A percentile compares a stretch with the other conserved stretches of the same genome.
phyloP scores from a whole-genome alignment of 2,888 invertebrate species.

The Podabrus alpinus region DNA sequence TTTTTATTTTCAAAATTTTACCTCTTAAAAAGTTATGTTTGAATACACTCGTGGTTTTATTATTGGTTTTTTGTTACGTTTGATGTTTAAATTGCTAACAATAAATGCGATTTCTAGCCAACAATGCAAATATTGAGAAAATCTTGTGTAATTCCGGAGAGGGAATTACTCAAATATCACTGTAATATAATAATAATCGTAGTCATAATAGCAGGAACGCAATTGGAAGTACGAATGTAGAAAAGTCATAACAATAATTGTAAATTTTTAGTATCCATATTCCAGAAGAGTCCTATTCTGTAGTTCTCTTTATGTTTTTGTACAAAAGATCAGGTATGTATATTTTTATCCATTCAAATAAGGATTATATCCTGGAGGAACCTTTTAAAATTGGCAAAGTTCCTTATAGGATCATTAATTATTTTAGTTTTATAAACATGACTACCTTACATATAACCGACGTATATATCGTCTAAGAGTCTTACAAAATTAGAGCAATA shows the following conservation, averaged over 20 bases:
- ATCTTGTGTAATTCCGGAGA: not conserved
- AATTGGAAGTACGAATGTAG: slow-evolving; percentile 22
- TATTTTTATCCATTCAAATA: slow-evolving; percentile 26
- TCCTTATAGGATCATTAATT: slow-evolving; percentile 29
- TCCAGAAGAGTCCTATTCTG: slow-evolving; percentile 15
- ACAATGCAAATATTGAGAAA: not conserved
- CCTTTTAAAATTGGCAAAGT: slow-evolving; percentile 28
- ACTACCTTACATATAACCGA: slow-evolving; percentile 23
- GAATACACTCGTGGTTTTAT: not conserved
- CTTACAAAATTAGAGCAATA: slow-evolving; percentile 28
- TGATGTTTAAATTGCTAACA: not conserved
- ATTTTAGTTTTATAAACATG: slow-evolving; percentile 29
- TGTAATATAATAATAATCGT: slow-evolving; percentile 18
- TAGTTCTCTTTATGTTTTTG: slow-evolving; percentile 18
- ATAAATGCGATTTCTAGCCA: slow-evolving; percentile 1
- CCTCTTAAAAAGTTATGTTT: not conserved
- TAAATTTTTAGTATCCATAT: slow-evolving; percentile 26
- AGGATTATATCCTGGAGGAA: slow-evolving; percentile 23
- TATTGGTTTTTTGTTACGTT: not conserved
- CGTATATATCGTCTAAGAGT: slow-evolving; percentile 21
- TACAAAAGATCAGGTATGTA: slow-evolving; percentile 23
- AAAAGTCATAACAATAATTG: slow-evolving; percentile 26
- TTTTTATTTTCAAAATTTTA: not conserved
- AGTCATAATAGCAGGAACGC: slow-evolving; percentile 9
- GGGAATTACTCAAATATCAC: slow-evolving; percentile 18